phyloP scores from a whole-genome alignment of 2,888 invertebrate genomes.

The Nineta flava region DNA sequence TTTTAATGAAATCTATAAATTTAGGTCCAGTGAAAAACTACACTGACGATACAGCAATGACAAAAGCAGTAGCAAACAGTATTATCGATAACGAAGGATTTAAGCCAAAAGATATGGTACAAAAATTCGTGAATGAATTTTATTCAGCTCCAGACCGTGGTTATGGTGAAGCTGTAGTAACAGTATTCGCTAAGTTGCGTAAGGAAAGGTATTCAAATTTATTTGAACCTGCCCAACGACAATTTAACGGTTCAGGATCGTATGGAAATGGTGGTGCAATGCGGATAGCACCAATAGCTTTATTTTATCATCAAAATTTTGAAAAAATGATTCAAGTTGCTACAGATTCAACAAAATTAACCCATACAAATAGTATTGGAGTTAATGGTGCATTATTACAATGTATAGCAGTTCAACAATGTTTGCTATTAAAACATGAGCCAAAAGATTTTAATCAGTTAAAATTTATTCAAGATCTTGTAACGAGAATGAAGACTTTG shows the following conservation, averaged over 20 bases:
- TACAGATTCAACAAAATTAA: slow-evolving; percentile 35
- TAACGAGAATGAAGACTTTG: slow-evolving; percentile 28
- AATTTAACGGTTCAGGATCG: slow-evolving; percentile 51
- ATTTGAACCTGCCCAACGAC: slow-evolving; percentile 42
- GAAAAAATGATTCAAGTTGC: slow-evolving; percentile 32
- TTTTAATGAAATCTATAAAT: too few species aligned
- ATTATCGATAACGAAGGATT: slow-evolving; percentile 35
- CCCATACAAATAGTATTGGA: slow-evolving; percentile 41
- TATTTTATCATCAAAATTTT: slow-evolving; percentile 38
- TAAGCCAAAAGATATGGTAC: slow-evolving; percentile 40
- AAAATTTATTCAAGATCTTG: slow-evolving; percentile 33
- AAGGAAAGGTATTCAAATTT: slow-evolving; percentile 38
- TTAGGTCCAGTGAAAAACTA: slow-evolving; percentile 37
- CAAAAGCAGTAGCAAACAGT: slow-evolving; percentile 41
- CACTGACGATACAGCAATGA: slow-evolving; percentile 61
- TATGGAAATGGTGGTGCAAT: slow-evolving; percentile 68
- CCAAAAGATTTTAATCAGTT: slow-evolving; percentile 30
- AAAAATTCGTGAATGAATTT: slow-evolving; percentile 45
- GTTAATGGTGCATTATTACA: slow-evolving; percentile 40
- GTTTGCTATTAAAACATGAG: slow-evolving; percentile 25
- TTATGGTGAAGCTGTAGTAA: slow-evolving; percentile 43
- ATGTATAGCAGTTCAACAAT: slow-evolving; percentile 40
- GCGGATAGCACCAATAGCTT: slow-evolving; percentile 48
- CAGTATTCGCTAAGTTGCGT: slow-evolving; percentile 37
- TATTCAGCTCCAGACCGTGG: slow-evolving; percentile 42